Evolutionary conservation across 2,113 vertebrate species (phyloP), one percentile per base, ranked within the genome.

Genomic region (Propithecus coquereli): DNA sequence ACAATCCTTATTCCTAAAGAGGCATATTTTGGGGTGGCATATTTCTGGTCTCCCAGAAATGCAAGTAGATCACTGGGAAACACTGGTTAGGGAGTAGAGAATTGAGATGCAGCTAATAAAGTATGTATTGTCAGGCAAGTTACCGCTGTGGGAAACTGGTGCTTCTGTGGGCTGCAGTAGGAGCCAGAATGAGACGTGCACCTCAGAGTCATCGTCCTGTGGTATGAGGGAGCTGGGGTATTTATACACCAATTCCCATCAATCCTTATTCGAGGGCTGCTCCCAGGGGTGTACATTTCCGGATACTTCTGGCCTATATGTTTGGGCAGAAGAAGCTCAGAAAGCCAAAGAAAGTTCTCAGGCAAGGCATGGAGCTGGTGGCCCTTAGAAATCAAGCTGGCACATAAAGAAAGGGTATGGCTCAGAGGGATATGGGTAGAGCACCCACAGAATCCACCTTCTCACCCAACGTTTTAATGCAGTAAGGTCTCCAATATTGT

Each of bases 281-380:
- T 79, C 32, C 54, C 11, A 27, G 43, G 12, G 34, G 5, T 18
- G 3, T 70, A 27, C 16, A 77, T 54, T 81, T 94, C 17, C 37
- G 73, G 66, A 93, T 6, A 66, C 47, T 57, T 89, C 54, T 63
- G 61, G n/a, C 54, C 52, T 85, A 37, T 76, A 18, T 45, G 20
- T 17, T 94, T 52, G 5, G 22, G 40, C 30, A 23, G 50, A 84
- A 91, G 61, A 85, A 40, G 6, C 17, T 85, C 11, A 82, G 79
- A 43, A 81, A 32, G 20, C 37, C 66, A 63, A 73, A 91, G 73
- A 54, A 57, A 89, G 50, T 65, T 89, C 61, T 94, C 32, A 50
- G 37, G 13, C 77, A 96, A 79, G 40, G 34, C 14, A 43, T 85
- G 17, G 13, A 40, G 61, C 91, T n/a, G 27, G 25, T 61, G 61